Evolutionary conservation across 2,888 invertebrate genomes (phyloP), one percentile per base, ranked within the genome.

Genomic region (Noctua pronuba): DNA sequence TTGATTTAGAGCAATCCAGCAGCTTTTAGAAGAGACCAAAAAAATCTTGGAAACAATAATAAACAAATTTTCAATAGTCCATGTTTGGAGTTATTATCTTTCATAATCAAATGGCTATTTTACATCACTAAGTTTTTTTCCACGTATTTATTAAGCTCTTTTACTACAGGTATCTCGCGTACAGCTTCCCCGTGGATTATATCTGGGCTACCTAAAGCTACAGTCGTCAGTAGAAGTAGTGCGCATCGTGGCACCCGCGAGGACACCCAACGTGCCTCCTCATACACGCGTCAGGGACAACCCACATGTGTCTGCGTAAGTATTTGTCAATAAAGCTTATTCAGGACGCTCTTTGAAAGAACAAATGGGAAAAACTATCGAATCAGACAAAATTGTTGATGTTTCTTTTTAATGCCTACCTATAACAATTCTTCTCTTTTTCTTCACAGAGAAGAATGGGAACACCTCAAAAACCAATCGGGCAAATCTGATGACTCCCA

Each of bases 141-240:
- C 6, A n/a, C 13, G 4, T 65, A 13, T 18, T 69, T 16, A 71
- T 21, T 0, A 13, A 18, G 3, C 41, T 21, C 11, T 35, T 7
- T 21, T 24, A 1, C 44, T 13, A 4, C 98, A 99, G 97, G 98
- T 98, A 68, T 99, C 99, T 77, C 97, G 98, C 84, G 98, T 98
- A 75, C 98, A 98, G 89, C 95, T 99, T 70, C 97, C 98, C 3
- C 98, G 98, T 49, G 99, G 99, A 0, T 97, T 99, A 38, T 99
- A 99, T 96, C 96, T 99, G 87, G 99, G 99, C 60, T 99, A 99
- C 95, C 97, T 99, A 84, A 99, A 99, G 95, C 98, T 99, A 97
- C 99, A 99, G 93, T 99, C 99, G 88, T 99, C 99, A 2, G 99
- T 99, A 76, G 99, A 99, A 94, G 98, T 99, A 80, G 98, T 99